Evolutionary conservation across 2,888 invertebrate genomes (phyloP).

Genomic region (Tinea pellionella): DNA sequence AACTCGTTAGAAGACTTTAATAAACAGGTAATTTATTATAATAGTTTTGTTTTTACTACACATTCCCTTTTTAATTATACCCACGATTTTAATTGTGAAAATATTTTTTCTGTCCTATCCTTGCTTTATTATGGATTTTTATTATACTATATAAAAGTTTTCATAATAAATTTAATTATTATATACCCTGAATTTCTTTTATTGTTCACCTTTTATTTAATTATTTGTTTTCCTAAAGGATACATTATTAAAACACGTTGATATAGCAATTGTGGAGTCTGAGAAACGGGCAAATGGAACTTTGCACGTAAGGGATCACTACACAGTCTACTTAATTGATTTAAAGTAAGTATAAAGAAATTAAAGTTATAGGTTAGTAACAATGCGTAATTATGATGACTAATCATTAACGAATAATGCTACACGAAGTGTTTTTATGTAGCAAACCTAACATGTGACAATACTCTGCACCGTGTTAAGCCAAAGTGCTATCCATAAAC

Average conservation of each 20-base stretch:
- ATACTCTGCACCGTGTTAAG: no score
- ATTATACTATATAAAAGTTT: no score
- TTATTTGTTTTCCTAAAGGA: constrained; percentile 59
- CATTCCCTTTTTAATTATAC: not conserved
- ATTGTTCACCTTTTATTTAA: no score
- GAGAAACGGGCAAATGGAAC: constrained; percentile 82
- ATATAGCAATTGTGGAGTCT: constrained; percentile 80
- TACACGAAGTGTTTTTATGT: no score
- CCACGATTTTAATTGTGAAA: not conserved
- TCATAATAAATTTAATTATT: no score
- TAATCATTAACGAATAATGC: no score
- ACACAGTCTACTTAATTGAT: constrained; percentile 82
- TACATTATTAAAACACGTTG: constrained; percentile 76
- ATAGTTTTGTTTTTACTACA: not conserved
- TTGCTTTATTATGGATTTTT: no score
- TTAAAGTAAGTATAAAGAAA: constrained; percentile 71
- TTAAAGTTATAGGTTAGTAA: no score
- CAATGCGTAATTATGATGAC: not conserved
- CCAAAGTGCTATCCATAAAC: no score
- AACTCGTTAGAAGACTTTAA: constrained; percentile 50
- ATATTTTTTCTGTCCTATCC: not conserved
- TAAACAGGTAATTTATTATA: constrained; percentile 33
- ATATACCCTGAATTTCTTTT: no score
- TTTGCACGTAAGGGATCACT: constrained; percentile 79
- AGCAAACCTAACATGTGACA: no score